Percentiles rank a stretch among this genome's conserved stretches.
Conservation (phyloP, 2,888 invertebrate species). For the Teleogryllus oceanicus region DNA sequence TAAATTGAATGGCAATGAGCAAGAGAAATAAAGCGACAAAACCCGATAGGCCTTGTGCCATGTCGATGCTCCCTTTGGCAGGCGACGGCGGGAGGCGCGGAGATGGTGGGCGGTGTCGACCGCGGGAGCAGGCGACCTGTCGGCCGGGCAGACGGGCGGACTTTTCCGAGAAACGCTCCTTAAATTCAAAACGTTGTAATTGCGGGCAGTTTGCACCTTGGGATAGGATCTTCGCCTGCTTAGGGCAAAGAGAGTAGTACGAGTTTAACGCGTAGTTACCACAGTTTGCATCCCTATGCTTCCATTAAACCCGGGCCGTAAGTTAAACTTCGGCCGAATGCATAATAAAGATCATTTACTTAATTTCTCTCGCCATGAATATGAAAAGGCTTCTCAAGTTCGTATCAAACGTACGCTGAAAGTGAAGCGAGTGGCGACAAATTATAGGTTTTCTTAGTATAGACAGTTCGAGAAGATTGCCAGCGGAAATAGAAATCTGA, state of each 20-base stretch:
- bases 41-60: no score
- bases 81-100: no score
- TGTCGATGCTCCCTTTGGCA: no score
- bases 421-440: not conserved
- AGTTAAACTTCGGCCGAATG: not conserved
- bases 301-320: not conserved
- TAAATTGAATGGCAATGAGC: no score
- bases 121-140: not conserved
- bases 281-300: not conserved
- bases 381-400: not conserved
- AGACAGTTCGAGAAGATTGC: not conserved
- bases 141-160: not conserved
- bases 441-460: not conserved
- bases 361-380: not conserved
- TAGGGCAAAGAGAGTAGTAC: not conserved
- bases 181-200: conserved; percentile 3
- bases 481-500: not conserved
- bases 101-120: no score
- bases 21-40: no score
- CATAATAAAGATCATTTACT: not conserved
- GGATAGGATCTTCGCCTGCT: not conserved
- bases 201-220: not conserved
- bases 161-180: not conserved
- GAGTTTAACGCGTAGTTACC: not conserved
- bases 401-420: conserved; percentile 5